Evolutionary conservation across 2,797 vertebrate genomes (phyloP).

Genomic region (Chiroxiphia lanceolata): DNA sequence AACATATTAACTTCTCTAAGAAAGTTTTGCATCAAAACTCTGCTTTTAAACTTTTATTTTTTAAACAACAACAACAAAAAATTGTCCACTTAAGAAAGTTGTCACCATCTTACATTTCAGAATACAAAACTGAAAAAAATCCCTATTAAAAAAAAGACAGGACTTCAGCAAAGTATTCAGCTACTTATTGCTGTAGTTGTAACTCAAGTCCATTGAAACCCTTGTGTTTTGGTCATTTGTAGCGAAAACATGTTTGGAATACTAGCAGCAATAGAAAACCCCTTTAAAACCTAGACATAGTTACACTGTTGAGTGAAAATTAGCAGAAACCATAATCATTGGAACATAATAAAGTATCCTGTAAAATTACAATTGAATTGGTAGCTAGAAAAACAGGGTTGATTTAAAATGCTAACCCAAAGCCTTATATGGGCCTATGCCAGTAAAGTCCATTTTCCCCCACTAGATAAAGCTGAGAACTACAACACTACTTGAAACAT

Average conservation of each 20-base stretch:
- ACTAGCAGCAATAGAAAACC: constrained; percentile 65
- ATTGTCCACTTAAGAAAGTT: constrained; percentile 50
- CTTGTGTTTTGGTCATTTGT: constrained; percentile 42
- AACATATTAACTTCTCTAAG: constrained; percentile 1
- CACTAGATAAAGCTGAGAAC: background rate
- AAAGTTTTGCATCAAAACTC: constrained; percentile 41
- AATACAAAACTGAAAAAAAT: constrained; percentile 75
- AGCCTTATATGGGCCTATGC: background rate
- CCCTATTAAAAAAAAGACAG: constrained; percentile 61
- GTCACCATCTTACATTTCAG: constrained; percentile 38
- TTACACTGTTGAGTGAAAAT: constrained; percentile 41
- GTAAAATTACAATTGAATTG: constrained; percentile 47
- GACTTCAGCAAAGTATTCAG: constrained; percentile 68
- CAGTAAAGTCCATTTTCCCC: background rate
- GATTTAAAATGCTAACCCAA: constrained; percentile 54
- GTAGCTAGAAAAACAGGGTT: constrained; percentile 45
- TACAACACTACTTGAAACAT: constrained; percentile 14
- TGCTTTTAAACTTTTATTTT: constrained; percentile 67
- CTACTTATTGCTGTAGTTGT: constrained; percentile 70
- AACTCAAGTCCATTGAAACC: constrained; percentile 63
- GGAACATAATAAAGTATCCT: constrained; percentile 47
- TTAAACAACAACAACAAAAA: constrained; percentile 38
- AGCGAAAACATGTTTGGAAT: constrained; percentile 54
- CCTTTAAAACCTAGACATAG: constrained; percentile 54
- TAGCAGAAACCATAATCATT: constrained; percentile 31